Evolutionary conservation across 2,797 vertebrate genomes (phyloP).

Genomic region (Nannoperca australis): DNA sequence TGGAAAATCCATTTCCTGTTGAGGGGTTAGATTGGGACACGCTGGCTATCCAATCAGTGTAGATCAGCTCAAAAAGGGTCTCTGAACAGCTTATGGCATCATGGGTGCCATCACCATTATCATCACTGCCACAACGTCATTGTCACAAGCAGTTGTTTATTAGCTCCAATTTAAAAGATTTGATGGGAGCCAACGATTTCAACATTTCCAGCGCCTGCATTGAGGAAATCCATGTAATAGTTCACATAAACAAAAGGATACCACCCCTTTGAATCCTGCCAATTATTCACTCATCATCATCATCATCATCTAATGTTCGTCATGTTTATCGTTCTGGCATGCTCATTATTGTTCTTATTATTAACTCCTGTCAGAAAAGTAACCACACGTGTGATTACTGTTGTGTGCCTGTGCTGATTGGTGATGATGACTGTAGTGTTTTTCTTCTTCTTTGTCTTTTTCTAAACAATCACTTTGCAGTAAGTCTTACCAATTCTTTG

Average conservation of each 20-base stretch:
- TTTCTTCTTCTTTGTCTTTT: neutral
- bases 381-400: neutral
- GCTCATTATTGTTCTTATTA: neutral
- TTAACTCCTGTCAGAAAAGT: neutral
- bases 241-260: neutral
- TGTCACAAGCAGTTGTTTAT: neutral
- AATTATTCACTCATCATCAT: neutral
- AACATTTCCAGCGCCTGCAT: neutral
- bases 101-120: constrained; percentile 13
- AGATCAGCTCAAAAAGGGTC: constrained; percentile 53
- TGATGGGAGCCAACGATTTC: constrained; percentile 2
- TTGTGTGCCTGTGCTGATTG: neutral
- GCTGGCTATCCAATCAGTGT: constrained; percentile 56
- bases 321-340: neutral
- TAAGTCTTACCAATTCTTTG: neutral
- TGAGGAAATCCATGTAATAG: neutral
- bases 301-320: neutral
- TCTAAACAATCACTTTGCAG: neutral
- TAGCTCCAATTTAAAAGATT: constrained; percentile 20
- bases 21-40: constrained; percentile 59
- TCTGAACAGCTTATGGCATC: constrained; percentile 33
- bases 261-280: neutral
- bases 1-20: constrained; percentile 71
- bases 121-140: neutral
- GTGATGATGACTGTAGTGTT: constrained; percentile 17